Percentiles rank a stretch among this genome's conserved stretches.
These are phyloP conservation scores for Urocolius indicus DNA, from an alignment of 2,113 vertebrate species.

Conservation along the genomic window DNA sequence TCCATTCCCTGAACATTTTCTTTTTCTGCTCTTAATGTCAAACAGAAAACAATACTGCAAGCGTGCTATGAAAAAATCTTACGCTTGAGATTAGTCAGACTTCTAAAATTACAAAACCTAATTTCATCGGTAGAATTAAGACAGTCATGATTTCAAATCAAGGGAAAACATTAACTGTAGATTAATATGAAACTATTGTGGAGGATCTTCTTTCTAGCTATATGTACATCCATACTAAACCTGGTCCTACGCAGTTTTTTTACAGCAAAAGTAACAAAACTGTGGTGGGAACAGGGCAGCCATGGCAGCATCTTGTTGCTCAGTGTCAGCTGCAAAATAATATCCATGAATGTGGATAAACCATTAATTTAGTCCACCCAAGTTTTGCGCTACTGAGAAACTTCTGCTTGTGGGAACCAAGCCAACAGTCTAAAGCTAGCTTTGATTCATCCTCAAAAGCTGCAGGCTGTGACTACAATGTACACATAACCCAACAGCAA, in stretches of 20 bases:
- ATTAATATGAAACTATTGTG: neutral
- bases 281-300: neutral
- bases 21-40: neutral
- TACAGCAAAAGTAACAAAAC: neutral
- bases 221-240: neutral
- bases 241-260: neutral
- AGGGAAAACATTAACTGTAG: neutral
- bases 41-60: neutral
- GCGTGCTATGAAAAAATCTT: neutral
- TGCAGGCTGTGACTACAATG: neutral
- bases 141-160: neutral
- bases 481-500: neutral
- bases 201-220: neutral
- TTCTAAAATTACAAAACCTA: neutral
- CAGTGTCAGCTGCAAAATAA: neutral
- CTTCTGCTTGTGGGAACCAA: neutral
- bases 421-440: neutral
- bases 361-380: neutral
- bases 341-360: neutral
- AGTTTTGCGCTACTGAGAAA: neutral
- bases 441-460: neutral
- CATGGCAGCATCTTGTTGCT: neutral
- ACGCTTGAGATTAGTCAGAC: neutral
- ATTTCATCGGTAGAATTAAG: neutral
- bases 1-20: neutral